phyloP scores from a whole-genome alignment of 2,888 invertebrate species.

The Malacosoma neustria region DNA sequence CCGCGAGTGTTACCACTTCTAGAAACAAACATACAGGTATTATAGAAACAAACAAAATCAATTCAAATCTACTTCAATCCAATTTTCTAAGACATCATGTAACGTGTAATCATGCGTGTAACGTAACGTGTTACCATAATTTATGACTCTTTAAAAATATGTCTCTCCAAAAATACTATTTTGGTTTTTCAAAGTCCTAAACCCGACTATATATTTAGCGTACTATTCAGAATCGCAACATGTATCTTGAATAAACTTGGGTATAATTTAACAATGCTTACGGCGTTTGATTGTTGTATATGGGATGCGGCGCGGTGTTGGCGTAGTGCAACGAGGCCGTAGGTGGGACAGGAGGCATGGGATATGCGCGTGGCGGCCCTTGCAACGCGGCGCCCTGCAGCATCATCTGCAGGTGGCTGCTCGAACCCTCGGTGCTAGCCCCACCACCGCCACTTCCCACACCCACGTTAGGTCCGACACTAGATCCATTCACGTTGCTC shows the following conservation, averaged over 20 bases:
- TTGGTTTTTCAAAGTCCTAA: too few species aligned
- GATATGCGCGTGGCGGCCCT: constrained; percentile 33
- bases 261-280: too few species aligned
- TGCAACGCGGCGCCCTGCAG: constrained; percentile 49
- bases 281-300: constrained; percentile 35
- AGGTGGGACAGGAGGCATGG: constrained; percentile 38
- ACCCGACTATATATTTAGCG: too few species aligned
- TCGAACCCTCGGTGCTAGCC: constrained; percentile 20
- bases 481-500: constrained; percentile 40
- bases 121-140: too few species aligned
- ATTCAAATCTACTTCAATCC: too few species aligned
- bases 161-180: too few species aligned
- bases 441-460: constrained; percentile 16
- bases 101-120: too few species aligned
- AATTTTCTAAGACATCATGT: too few species aligned
- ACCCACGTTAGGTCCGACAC: constrained; percentile 9
- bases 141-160: too few species aligned
- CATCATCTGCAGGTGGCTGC: constrained; percentile 64
- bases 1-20: constrained; percentile 41
- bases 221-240: too few species aligned
- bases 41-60: too few species aligned
- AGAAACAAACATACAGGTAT: constrained; percentile 13
- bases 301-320: constrained; percentile 34
- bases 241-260: too few species aligned
- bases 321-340: constrained; percentile 38